A percentile compares a stretch with the other conserved stretches of the same genome.
Conservation (phyloP, 1,140 invertebrate genomes). For the Drosophila mojavensis region DNA sequence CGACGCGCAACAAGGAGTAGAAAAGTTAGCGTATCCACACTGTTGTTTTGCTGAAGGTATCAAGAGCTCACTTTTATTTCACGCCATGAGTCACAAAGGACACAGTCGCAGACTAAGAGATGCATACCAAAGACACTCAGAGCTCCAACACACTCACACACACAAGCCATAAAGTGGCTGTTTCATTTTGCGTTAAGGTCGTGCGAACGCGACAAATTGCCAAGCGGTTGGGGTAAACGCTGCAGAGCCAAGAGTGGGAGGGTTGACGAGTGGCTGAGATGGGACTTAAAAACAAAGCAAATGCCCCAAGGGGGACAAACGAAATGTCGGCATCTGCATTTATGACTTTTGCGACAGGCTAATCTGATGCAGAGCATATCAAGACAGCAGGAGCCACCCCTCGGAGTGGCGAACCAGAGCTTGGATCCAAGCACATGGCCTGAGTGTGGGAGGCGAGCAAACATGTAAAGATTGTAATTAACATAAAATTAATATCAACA, state of each 20-base stretch:
- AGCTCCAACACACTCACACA: constrained; percentile 3
- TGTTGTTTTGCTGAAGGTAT: constrained; percentile 15
- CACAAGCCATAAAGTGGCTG: constrained; percentile 67
- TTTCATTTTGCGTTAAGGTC: constrained; percentile 76
- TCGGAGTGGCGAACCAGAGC: background rate
- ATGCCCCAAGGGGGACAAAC: constrained; percentile 59
- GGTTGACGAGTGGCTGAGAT: background rate
- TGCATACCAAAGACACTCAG: constrained; percentile 31
- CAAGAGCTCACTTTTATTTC: constrained; percentile 61
- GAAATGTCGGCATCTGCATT: constrained; percentile 81
- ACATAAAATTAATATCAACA: constrained; percentile 79
- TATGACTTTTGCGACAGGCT: constrained; percentile 79
- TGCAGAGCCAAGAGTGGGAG: background rate
- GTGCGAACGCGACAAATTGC: constrained; percentile 78
- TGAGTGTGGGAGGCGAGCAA: constrained; percentile 43
- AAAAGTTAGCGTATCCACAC: background rate
- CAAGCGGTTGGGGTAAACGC: constrained; percentile 37
- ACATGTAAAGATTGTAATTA: constrained; percentile 75
- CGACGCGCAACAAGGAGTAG: background rate
- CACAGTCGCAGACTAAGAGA: constrained; percentile 6
- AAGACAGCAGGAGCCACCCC: constrained; percentile 33
- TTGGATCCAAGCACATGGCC: constrained; percentile 12
- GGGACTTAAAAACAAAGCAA: constrained; percentile 66
- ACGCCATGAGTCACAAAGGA: constrained; percentile 56
- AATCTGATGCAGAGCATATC: constrained; percentile 76